Base-by-base conservation (phyloP, 2,888 invertebrate species). In the Elegia similella region DNA sequence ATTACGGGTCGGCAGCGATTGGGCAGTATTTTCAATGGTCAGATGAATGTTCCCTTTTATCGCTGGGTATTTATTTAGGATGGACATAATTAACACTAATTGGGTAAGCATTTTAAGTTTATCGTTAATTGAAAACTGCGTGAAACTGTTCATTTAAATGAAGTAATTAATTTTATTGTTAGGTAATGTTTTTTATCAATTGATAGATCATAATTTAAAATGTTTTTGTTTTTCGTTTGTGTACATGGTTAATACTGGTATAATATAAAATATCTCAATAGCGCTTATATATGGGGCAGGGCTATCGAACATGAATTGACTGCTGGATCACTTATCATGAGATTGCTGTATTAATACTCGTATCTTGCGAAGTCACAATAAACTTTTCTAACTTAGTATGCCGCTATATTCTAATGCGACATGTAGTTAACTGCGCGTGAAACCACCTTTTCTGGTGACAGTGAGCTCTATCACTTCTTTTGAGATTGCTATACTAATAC, bases 361-460 rank as follows among this genome's bases (percentile, higher is more conserved):
- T 67, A 23, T 23, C 5, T 23, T 3, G 23, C 23, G 23, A 3
- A 23, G 23, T 23, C 5, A 23, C 23, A 23, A 5, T 23, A 68
- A 72, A 52, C 43, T 62, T 32, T 59, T 59, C 62, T 58, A 59
- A 57, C 10, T 12, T 38, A 52, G 55, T 57, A 61, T 57, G 60
- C 59, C n/a, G 38, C 3, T 12, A 5, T 7, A 34, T 2, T 10
- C 60, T 58, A 52, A 54, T 58, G 53, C 60, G 69, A 73, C 69
- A 69, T 67, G 67, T 58, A 53, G 67, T 59, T 66, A 77, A 77
- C 76, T 72, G 69, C 72, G 72, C 80, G 71, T 76, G 76, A 78
- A 80, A 80, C 80, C 76, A 76, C 72, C 43, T 67, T 76, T 73
- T 70, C 69, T 75, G 72, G 74, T 71, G 76, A 75, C 73, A 75